phyloP scores from a whole-genome alignment of 2,113 vertebrate species.

The Hemichromis elongatus region DNA sequence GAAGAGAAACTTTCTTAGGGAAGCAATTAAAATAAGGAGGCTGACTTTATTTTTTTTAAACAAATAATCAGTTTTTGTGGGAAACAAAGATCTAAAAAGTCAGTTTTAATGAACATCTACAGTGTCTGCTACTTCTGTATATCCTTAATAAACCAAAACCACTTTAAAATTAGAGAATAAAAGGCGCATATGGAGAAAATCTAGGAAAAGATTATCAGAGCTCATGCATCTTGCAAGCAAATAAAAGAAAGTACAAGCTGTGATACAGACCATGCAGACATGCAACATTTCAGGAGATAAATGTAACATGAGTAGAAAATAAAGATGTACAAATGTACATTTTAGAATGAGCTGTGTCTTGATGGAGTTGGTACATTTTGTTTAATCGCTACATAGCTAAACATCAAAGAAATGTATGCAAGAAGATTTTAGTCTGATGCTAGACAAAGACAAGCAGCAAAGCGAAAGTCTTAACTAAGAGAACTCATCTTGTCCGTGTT shows the following conservation, averaged over 20 bases:
- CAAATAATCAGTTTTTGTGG: not conserved
- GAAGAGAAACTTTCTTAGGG: not conserved
- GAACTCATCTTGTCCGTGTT: constrained; percentile 16
- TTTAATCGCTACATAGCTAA: not conserved
- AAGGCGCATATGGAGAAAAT: not conserved
- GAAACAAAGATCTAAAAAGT: not conserved
- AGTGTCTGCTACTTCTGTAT: not conserved
- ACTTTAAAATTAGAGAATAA: constrained; percentile 22
- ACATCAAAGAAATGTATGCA: not conserved
- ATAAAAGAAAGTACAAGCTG: not conserved
- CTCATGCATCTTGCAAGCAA: constrained; percentile 27
- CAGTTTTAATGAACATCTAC: not conserved
- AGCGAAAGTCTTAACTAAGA: constrained; percentile 13
- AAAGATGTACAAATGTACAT: not conserved
- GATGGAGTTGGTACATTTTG: not conserved
- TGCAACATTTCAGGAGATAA: constrained; percentile 1
- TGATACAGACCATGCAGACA: constrained; percentile 8
- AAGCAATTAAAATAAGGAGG: not conserved
- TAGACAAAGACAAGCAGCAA: not conserved
- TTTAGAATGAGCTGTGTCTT: not conserved
- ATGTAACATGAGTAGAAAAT: not conserved
- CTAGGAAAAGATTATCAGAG: not conserved
- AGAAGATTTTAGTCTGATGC: not conserved
- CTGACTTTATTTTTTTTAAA: not conserved
- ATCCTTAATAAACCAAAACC: not conserved